Conservation (phyloP, 2,797 vertebrate species). For the Myotis vivesi region DNA sequence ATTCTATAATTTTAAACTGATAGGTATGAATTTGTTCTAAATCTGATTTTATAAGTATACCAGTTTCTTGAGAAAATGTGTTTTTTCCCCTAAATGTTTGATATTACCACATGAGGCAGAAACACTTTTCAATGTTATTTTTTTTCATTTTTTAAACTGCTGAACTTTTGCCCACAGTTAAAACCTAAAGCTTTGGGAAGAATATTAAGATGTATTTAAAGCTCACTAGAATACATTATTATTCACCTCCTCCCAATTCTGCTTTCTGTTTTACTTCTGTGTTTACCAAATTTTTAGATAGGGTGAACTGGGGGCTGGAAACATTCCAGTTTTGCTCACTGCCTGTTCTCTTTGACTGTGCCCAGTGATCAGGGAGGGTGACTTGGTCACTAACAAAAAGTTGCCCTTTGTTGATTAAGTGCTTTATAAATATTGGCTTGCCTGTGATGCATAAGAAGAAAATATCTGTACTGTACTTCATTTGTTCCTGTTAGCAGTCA, state of each 20-base stretch:
- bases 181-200: constrained; percentile 1
- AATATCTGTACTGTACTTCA: background rate
- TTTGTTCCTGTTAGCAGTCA: background rate
- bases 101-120: background rate
- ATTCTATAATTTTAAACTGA: constrained; percentile 40
- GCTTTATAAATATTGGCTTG: background rate
- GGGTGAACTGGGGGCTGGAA: background rate
- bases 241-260: background rate
- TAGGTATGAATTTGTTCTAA: background rate
- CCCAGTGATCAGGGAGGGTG: background rate
- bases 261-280: background rate
- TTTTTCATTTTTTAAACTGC: constrained; percentile 5
- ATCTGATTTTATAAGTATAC: constrained; percentile 22
- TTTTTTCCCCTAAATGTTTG: background rate
- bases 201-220: background rate
- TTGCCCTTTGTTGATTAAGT: background rate
- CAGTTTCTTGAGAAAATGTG: background rate
- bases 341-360: background rate
- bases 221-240: background rate
- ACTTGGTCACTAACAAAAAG: background rate
- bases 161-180: background rate
- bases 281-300: background rate
- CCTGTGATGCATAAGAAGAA: background rate
- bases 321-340: background rate
- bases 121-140: background rate